These are phyloP conservation scores for Pheucticus melanocephalus DNA, from an alignment of 2,113 vertebrate species.

Conservation along the genomic window DNA sequence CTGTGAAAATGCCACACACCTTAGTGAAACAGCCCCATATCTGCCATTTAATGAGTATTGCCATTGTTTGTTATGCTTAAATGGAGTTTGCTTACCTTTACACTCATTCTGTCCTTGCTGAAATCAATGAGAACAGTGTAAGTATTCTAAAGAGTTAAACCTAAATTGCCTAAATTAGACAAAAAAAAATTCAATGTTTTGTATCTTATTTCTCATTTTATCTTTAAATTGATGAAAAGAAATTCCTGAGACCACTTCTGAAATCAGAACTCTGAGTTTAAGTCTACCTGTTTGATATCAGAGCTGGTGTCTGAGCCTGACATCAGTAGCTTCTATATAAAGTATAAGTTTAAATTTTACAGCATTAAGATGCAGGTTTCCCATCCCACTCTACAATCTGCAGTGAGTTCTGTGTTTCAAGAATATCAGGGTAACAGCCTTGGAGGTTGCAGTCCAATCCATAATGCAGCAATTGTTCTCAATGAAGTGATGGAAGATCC, in stretches of 20 bases:
- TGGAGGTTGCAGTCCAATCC: neutral
- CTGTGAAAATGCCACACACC: accelerated
- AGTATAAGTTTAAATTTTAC: neutral
- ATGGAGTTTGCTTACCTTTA: neutral
- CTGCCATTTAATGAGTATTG: neutral
- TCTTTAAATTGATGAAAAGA: neutral
- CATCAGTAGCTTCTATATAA: neutral
- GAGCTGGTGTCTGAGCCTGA: neutral
- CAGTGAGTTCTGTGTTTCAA: neutral
- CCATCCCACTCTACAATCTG: neutral
- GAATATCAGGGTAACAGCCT: neutral
- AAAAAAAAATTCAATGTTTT: neutral
- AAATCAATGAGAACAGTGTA: neutral
- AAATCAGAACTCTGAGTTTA: neutral
- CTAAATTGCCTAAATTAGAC: neutral
- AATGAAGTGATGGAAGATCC: neutral
- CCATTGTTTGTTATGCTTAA: neutral
- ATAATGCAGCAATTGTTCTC: neutral
- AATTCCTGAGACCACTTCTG: neutral
- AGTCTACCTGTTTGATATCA: neutral
- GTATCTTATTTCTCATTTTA: neutral
- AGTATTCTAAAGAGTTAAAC: neutral
- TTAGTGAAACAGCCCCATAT: neutral
- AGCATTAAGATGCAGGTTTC: neutral
- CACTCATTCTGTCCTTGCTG: neutral